phyloP scores from a whole-genome alignment of 2,888 invertebrate genomes.

The Drosophila histrio region DNA sequence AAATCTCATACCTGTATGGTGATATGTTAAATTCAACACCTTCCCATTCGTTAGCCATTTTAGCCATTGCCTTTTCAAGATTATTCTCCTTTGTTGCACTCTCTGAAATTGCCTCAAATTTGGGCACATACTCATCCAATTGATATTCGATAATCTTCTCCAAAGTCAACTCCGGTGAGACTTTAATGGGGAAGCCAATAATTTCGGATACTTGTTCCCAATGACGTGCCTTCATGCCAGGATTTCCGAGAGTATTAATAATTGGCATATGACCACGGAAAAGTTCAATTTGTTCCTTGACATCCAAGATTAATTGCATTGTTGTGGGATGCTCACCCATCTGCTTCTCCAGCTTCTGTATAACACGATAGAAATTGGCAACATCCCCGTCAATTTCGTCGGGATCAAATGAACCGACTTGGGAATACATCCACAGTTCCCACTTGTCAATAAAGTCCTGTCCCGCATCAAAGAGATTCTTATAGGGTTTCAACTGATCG shows the following conservation, averaged over 20 bases:
- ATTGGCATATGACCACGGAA: constrained; percentile 95
- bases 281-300: constrained; percentile 89
- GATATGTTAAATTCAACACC: constrained; percentile 90
- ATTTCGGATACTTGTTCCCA: constrained; percentile 98
- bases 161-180: constrained; percentile 92
- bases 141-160: constrained; percentile 95
- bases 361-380: constrained; percentile 86
- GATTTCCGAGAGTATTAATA: constrained; percentile 96
- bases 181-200: constrained; percentile 95
- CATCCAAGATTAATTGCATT: constrained; percentile 88
- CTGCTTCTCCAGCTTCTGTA: constrained; percentile 94
- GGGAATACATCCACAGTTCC: constrained; percentile 92
- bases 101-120: constrained; percentile 96
- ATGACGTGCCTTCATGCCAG: constrained; percentile 95
- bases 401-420: constrained; percentile 93
- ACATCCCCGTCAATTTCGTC: constrained; percentile 90
- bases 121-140: constrained; percentile 93
- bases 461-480: constrained; percentile 94
- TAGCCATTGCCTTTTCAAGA: constrained; percentile 93
- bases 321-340: constrained; percentile 92
- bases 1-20: constrained; percentile 86
- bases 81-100: constrained; percentile 98
- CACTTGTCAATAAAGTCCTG: constrained; percentile 93
- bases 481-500: constrained; percentile 93
- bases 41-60: constrained; percentile 97